phyloP scores from a whole-genome alignment of 2,113 vertebrate species.

The Parus major region DNA sequence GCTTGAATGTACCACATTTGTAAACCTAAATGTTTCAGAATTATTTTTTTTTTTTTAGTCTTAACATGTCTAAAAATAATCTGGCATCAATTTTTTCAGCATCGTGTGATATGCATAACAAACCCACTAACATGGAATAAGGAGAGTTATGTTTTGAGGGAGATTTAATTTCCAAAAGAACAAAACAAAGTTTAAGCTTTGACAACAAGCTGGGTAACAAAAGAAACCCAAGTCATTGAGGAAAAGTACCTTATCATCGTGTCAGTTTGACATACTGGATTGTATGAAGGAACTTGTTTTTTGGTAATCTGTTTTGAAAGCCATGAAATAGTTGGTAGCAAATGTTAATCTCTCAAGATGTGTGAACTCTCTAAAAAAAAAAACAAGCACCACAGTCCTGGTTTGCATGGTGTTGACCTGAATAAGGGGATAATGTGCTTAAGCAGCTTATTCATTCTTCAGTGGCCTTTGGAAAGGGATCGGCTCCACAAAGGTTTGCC shows the following conservation, averaged over 20 bases:
- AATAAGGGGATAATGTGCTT: constrained; percentile 66
- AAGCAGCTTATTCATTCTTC: constrained; percentile 65
- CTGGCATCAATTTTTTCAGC: neutral
- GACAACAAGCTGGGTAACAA: constrained; percentile 41
- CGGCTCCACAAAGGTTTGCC: constrained; percentile 37
- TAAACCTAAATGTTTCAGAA: neutral
- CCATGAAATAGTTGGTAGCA: constrained; percentile 50
- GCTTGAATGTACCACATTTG: neutral
- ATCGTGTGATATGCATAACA: neutral
- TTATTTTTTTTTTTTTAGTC: neutral
- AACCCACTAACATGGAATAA: neutral
- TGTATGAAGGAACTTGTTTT: neutral
- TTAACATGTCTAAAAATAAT: neutral
- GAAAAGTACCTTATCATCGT: constrained; percentile 46
- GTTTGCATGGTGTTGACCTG: constrained; percentile 61
- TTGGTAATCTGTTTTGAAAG: constrained; percentile 45
- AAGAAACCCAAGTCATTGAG: constrained; percentile 21
- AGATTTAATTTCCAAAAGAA: constrained; percentile 2
- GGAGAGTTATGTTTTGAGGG: neutral
- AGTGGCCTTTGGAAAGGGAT: constrained; percentile 24
- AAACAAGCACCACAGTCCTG: neutral
- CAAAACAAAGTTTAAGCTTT: constrained; percentile 24
- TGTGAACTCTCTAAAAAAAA: constrained; percentile 30
- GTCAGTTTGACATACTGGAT: constrained; percentile 19
- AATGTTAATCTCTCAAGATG: constrained; percentile 66